Evolutionary conservation across 2,888 invertebrate genomes (phyloP).

Genomic region (Listrodromus nycthemerus): DNA sequence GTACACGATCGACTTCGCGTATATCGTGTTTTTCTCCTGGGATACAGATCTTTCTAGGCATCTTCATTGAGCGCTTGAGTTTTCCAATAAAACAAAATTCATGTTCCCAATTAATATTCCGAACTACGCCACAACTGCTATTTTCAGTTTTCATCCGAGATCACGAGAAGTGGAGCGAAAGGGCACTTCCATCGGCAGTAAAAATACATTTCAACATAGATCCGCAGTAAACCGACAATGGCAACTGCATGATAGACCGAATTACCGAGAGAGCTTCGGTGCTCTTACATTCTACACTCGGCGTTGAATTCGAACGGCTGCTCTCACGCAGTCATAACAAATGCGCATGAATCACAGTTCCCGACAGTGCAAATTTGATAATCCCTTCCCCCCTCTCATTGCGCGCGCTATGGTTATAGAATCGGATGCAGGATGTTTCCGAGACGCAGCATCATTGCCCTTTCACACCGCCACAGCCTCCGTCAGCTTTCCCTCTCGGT

Average conservation of each 20-base stretch:
- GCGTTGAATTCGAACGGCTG: constrained; percentile 28
- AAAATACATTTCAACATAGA: constrained; percentile 31
- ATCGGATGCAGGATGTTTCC: constrained; percentile 20
- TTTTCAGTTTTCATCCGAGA: not conserved
- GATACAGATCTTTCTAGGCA: not conserved
- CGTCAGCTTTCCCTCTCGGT: constrained; percentile 24
- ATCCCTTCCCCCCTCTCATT: constrained; percentile 74
- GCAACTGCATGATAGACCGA: not conserved
- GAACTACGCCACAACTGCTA: not conserved
- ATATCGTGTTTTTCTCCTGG: not conserved
- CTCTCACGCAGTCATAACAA: constrained; percentile 67
- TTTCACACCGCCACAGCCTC: not conserved
- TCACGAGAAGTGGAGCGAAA: not conserved
- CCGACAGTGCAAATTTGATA: constrained; percentile 77
- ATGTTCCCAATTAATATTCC: not conserved
- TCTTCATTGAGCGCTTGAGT: not conserved
- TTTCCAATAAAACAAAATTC: not conserved
- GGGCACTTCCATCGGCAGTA: not conserved
- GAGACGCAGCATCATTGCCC: constrained; percentile 2
- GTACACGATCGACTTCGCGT: not conserved
- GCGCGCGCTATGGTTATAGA: constrained; percentile 9
- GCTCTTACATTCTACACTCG: constrained; percentile 45
- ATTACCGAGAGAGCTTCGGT: not conserved
- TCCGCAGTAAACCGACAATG: constrained; percentile 11
- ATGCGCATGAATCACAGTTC: constrained; percentile 69